phyloP scores from a whole-genome alignment of 2,113 vertebrate genomes.

The Labeo rohita region DNA sequence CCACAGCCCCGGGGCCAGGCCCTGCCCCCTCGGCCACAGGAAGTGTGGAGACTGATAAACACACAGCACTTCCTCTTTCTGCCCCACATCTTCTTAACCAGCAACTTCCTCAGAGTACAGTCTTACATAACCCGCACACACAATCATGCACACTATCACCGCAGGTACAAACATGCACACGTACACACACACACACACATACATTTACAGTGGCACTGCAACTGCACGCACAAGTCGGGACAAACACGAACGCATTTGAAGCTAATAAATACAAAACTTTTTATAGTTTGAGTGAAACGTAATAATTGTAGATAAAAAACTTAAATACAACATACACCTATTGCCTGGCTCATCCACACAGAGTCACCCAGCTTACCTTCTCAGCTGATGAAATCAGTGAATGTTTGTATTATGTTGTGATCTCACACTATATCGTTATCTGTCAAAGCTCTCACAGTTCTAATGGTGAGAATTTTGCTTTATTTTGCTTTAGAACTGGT shows the following conservation, averaged over 20 bases:
- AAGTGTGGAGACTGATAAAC: conserved; percentile 71
- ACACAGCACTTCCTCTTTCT: conserved; percentile 76
- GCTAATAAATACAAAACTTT: not conserved
- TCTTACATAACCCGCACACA: conserved; percentile 59
- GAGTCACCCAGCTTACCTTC: not conserved
- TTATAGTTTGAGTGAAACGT: not conserved
- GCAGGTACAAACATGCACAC: conserved; percentile 31
- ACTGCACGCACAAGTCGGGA: not conserved
- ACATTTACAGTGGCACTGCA: not conserved
- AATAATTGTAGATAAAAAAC: not conserved
- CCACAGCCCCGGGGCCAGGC: conserved; percentile 57
- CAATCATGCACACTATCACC: conserved; percentile 46
- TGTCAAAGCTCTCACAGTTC: not conserved
- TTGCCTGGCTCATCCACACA: not conserved
- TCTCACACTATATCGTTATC: not conserved
- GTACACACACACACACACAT: conserved; percentile 1
- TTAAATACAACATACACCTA: not conserved
- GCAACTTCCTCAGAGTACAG: conserved; percentile 52
- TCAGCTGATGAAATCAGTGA: not conserved
- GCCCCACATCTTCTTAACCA: conserved; percentile 62
- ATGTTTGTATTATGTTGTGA: not conserved
- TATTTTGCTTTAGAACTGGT: not conserved
- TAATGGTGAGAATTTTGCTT: not conserved
- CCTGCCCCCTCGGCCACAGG: conserved; percentile 70
- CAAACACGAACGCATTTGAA: not conserved